A percentile compares a stretch with the other conserved stretches of the same genome.
These are phyloP conservation scores for Diachasmimorpha longicaudata DNA, from an alignment of 1,140 invertebrate species.

Conservation along the genomic window DNA sequence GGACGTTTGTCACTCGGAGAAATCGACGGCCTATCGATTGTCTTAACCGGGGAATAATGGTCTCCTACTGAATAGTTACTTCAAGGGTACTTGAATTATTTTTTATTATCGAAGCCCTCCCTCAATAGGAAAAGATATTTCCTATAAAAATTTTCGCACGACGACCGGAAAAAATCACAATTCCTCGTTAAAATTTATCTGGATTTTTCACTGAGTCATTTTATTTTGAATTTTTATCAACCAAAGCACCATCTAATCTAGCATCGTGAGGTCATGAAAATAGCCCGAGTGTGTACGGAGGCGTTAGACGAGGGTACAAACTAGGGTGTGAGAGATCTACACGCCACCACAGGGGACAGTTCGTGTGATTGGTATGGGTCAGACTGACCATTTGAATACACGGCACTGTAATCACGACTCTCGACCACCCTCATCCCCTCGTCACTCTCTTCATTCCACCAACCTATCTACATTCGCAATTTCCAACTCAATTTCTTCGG, in stretches of 20 bases:
- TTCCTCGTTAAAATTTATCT: too few species aligned
- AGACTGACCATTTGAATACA: conserved; percentile 63
- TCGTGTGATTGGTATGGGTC: conserved; percentile 61
- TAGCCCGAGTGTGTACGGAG: conserved; percentile 25
- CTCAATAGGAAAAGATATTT: too few species aligned
- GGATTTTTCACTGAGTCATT: too few species aligned
- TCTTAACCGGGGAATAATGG: too few species aligned
- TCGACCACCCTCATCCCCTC: conserved; percentile 20
- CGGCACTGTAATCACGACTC: conserved; percentile 60
- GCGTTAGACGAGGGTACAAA: conserved; percentile 61
- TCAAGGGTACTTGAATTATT: too few species aligned
- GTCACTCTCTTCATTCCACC: conserved; percentile 30
- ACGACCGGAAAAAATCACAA: too few species aligned
- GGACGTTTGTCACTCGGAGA: too few species aligned
- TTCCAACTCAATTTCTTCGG: conserved; percentile 2
- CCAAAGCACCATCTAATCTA: background rate
- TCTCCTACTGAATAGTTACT: too few species aligned
- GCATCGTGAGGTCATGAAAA: background rate
- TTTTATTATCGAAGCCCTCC: too few species aligned
- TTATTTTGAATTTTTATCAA: too few species aligned
- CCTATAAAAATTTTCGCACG: too few species aligned
- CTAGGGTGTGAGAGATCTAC: conserved; percentile 28
- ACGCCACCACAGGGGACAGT: conserved; percentile 41
- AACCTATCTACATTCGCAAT: conserved; percentile 29
- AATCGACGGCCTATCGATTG: too few species aligned